These are phyloP conservation scores for Upupa epops DNA, from an alignment of 2,113 vertebrate species.

Conservation along the genomic window DNA sequence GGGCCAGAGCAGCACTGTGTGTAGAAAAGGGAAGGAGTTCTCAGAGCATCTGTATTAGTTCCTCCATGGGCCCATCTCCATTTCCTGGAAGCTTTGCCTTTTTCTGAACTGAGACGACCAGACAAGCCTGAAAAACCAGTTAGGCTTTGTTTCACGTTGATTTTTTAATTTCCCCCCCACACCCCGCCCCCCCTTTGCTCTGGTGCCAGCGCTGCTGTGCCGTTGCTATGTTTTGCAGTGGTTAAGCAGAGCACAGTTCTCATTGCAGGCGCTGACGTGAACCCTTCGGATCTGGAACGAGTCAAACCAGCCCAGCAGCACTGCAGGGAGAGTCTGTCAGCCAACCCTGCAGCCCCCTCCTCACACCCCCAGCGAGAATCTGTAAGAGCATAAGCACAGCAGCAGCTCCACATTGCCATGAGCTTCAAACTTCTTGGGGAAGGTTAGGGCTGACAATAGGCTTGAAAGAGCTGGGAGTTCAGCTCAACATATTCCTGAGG, in stretches of 20 bases:
- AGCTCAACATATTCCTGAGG: not conserved
- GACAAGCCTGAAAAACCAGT: slow-evolving; percentile 35
- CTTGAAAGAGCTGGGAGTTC: not conserved
- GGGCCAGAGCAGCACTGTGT: not conserved
- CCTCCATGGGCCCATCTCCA: not conserved
- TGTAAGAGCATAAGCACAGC: not conserved
- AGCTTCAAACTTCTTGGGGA: not conserved
- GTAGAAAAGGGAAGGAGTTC: not conserved
- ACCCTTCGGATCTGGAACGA: slow-evolving; percentile 36
- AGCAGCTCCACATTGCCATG: not conserved
- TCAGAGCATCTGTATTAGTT: not conserved
- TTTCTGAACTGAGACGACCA: not conserved
- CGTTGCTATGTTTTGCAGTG: slow-evolving; percentile 70
- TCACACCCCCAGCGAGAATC: not conserved
- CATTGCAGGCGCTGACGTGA: slow-evolving; percentile 71
- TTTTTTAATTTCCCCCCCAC: not conserved
- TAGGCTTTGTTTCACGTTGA: not conserved
- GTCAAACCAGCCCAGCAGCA: slow-evolving; percentile 6
- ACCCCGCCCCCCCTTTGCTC: fast-evolving
- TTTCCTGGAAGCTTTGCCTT: slow-evolving; percentile 25
- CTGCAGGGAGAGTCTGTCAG: not conserved
- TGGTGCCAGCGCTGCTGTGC: slow-evolving; percentile 37
- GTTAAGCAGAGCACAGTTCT: slow-evolving; percentile 13
- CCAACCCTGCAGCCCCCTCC: not conserved
- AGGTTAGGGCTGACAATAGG: fast-evolving